Base-by-base conservation (phyloP, 2,888 invertebrate genomes). In the Mactromeris polynyma region DNA sequence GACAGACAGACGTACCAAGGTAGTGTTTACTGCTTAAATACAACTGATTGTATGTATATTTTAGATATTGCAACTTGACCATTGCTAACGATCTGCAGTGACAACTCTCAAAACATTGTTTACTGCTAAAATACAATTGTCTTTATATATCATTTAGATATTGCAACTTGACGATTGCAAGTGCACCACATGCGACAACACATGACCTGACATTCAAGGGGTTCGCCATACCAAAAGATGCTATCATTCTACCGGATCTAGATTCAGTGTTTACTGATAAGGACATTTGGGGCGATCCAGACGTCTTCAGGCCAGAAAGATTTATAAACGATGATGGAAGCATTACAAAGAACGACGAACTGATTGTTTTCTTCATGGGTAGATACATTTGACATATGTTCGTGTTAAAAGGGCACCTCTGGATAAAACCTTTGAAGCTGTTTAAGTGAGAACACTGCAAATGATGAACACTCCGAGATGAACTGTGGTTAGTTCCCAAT, bases 201-300 rank as follows among this genome's bases (percentile, higher is more conserved):
- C 81, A 89, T n/a, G 95, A 96, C 79, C 92, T 95, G 14, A 69
- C 81, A 1, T 92, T 96, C 51, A 89, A 90, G 7, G 95, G 95
- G 51, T 95, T 94, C 84, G 92, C 89, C 0, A 95, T 96, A 79
- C 96, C 96, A 3, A 91, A 92, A 42, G 94, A 91, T 51, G 89
- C 93, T 0, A 88, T 93, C n/a, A 86, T 94, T 36, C 40, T 95
- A 11, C 89, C 93, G 6, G 93, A 93, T 84, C 54, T 95, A 17
- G 93, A 90, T 69, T 94, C 94, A 14, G 93, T 93, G 11, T 89
- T 93, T 17, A 89, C 31, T 11, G 95, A 95, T 85, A 89, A 88
- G 21, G 82, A 91, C 6, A 77, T 91, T 11, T 95, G 95, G 93
- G 89, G 88, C 0, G 91, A 95, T 78, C 94, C 95, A 0, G 83